Base-by-base conservation (phyloP, 2,888 invertebrate genomes). In the Meta bourneti region DNA sequence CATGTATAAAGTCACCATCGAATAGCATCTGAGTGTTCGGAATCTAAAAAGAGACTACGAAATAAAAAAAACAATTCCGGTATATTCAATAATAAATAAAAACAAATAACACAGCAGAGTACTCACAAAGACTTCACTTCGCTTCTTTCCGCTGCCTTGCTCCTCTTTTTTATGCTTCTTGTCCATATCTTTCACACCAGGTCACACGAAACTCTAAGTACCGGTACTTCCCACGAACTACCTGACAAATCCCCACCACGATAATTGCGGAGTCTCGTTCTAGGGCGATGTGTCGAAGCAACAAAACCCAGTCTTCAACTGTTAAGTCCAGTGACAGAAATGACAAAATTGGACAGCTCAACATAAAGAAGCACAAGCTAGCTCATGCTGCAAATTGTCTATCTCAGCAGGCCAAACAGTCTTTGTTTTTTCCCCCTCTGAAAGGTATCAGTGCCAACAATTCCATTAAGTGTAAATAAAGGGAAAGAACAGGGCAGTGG, bases 391-490 rank as follows among this genome's bases (percentile, higher is more conserved):
- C 70, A 87, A 92, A 88, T 52, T 88, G 84, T 80, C 51, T 78
- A 70, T 69, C 79, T 92, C 91, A 92, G 91, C 91, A 91, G 78
- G 78, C 78, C 48, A 77, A 54, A 75, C 81, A 20, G 34, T 69
- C 72, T 89, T 80, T 54, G 79, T 74, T 83, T 84, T 61, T 83
- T 83, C 79, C 78, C 82, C 72, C 49, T 79, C 82, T 49, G 49
- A 49, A 74, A 19, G 69, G 69, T 49, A 77, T 74, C 81, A 71
- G 81, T 91, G 91, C 91, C 91, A 91, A 91, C 91, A 82, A 91
- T 91, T 87, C 80, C 87, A 87, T 91, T 87, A 91, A 87, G 87
- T 91, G 87, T 83, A 91, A 91, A 91, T 82, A 87, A 91, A 82
- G 91, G 83, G 77, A 87, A 81, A 71, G 78, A 52, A 51, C 54